Conservation (phyloP, 2,797 vertebrate species). For the Manis javanica region DNA sequence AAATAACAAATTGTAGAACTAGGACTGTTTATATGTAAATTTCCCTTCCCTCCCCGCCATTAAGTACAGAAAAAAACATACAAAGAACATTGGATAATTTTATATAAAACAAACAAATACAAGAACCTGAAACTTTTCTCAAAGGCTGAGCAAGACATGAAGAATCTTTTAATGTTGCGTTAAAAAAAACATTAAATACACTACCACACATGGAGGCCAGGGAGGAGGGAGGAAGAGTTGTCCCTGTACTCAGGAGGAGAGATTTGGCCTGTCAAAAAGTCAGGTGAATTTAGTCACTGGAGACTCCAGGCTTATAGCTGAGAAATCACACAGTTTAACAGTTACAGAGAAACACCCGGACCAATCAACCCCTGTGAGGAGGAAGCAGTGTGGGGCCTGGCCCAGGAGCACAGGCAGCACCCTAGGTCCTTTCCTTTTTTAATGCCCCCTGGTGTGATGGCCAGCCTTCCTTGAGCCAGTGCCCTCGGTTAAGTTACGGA, state of each 20-base stretch:
- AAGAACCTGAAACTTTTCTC: conserved; percentile 82
- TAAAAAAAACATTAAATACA: conserved; percentile 81
- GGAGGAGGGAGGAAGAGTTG: conserved; percentile 24
- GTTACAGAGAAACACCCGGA: background rate
- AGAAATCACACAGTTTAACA: background rate
- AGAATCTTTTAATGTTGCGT: conserved; percentile 76
- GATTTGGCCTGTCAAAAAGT: conserved; percentile 60
- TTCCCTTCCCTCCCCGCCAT: conserved; percentile 72
- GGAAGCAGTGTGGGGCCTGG: background rate
- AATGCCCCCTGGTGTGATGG: background rate
- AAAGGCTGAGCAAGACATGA: conserved; percentile 83
- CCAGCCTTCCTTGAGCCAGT: background rate
- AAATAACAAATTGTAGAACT: conserved; percentile 81
- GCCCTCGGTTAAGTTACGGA: conserved; percentile 1
- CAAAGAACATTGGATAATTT: conserved; percentile 83
- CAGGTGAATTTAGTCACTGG: conserved; percentile 32
- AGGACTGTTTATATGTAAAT: conserved; percentile 80
- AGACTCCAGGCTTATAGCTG: conserved; percentile 11
- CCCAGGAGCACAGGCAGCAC: background rate
- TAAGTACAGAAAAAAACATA: conserved; percentile 80
- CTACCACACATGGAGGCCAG: background rate
- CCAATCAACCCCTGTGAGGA: background rate
- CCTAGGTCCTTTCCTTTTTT: background rate
- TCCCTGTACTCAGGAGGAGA: conserved; percentile 53
- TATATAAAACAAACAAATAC: conserved; percentile 87